phyloP scores from a whole-genome alignment of 1,140 invertebrate genomes.

The Rhizoglyphus robini region DNA sequence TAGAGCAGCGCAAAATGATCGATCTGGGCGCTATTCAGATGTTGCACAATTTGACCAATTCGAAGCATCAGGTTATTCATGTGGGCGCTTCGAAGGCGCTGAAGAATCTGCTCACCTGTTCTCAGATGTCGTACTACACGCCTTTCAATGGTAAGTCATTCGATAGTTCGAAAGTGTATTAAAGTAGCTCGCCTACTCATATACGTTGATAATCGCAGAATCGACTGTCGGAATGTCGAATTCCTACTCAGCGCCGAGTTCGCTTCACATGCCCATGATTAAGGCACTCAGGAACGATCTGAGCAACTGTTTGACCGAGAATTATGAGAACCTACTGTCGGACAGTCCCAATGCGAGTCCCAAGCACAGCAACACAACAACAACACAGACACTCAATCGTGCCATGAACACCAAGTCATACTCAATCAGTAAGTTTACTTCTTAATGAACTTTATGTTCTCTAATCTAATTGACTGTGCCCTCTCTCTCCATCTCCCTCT shows the following conservation, averaged over 20 bases:
- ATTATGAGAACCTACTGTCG: slow-evolving; percentile 62
- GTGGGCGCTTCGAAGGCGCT: slow-evolving; percentile 85
- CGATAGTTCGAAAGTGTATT: neutral
- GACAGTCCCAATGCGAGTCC: slow-evolving; percentile 37
- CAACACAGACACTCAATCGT: neutral
- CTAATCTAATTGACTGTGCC: neutral
- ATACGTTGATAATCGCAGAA: neutral
- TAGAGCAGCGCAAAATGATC: slow-evolving; percentile 76
- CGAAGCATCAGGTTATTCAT: slow-evolving; percentile 92
- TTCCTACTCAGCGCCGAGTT: slow-evolving; percentile 42
- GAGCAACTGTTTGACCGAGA: slow-evolving; percentile 69
- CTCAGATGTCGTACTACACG: neutral
- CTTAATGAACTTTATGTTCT: neutral
- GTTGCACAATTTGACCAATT: slow-evolving; percentile 79
- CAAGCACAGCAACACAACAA: slow-evolving; percentile 26
- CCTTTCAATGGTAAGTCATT: neutral
- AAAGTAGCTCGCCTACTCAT: neutral
- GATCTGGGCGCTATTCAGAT: slow-evolving; percentile 84
- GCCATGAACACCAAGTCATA: neutral
- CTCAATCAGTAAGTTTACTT: neutral
- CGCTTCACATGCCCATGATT: slow-evolving; percentile 66
- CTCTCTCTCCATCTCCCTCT: too few species aligned
- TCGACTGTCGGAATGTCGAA: slow-evolving; percentile 7
- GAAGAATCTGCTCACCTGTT: slow-evolving; percentile 71
- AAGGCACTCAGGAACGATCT: slow-evolving; percentile 74